Base-by-base conservation (phyloP, 2,113 vertebrate species). In the Scomber japonicus region DNA sequence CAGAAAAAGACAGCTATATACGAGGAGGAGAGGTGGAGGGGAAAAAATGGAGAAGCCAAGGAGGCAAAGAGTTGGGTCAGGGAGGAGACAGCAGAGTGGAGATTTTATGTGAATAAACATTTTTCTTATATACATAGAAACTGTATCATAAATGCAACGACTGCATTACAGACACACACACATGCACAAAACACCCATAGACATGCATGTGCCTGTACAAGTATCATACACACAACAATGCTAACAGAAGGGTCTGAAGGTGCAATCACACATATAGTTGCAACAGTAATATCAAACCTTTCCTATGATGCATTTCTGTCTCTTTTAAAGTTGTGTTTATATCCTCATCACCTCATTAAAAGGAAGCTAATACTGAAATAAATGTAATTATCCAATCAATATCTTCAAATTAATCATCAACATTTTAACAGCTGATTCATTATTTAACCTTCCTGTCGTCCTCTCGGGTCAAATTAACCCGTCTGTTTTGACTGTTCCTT, bases 1-100 rank as follows among this genome's bases (percentile, higher is more conserved):
- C 97, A 86, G 97, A 97, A 95, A 99, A 99, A 89, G 97, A 97
- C 95, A 99, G 96, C 98, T 99, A 55, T 2, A 56, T 7, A 21
- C 21, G 21, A 21, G 21, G 85, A 80, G 91, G 84, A 90, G 24
- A 81, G 49, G 93, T 88, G 84, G 67, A 80, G 30, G 67, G 76
- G 53, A 86, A 54, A 54, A 88, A 90, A 40, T 7, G 83, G n/a
- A 63, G 63, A 53, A 66, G 55, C 24, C 24, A 48, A 82, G 88
- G 84, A 61, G 35, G 9, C 35, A 40, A 57, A 91, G 35, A 71
- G 14, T 35, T 30, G 16, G 76, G 31, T 68, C 83, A 75, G 35
- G 35, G 35, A 40, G 35, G 24, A 80, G 60, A 78, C 62, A 57
- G 62, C 66, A 85, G 65, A 75, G 69, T 59, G 51, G 55, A 89